Evolutionary conservation across 2,888 invertebrate species (phyloP), one percentile per base, ranked within the genome.

Genomic region (Dolichopus griseipennis): DNA sequence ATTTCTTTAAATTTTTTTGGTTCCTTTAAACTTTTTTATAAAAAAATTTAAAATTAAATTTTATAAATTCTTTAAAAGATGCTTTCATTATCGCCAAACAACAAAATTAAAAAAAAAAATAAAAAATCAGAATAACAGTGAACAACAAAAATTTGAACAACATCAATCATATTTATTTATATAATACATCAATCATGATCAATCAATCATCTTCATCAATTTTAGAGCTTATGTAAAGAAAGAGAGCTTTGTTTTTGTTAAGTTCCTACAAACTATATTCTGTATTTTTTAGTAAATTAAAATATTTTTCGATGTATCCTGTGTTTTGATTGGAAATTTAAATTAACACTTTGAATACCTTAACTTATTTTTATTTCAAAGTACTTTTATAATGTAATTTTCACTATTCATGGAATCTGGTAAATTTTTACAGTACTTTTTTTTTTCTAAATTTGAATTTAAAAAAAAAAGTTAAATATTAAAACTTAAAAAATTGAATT

Each of bases 71-170:
- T 41, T 41, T 43, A 78, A 80, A 79, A 81, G 81, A 81, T 81
- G 81, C 81, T 81, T 81, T 81, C 79, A 75, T 77, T 76, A 79
- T 77, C 76, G 76, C 75, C 76, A 78, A 74, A 74, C 72, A 71
- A 72, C 72, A 71, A 18, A 34, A 64, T 52, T 52, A 2, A 52
- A 52, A 52, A 52, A 15, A 52, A 18, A 18, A 52, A 18, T 18
- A n/a, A 12, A 18, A 12, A 52, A 52, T 52, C 52, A 52, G 6
- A 52, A 52, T 12, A 10, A 52, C 52, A 52, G 52, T 18, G 18
- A 18, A 18, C 52, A 18, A 52, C 52, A 12, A 52, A n/a, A 52
- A 18, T 12, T 52, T 15, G 52, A 52, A 41, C 41, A 52, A 18
- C 52, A 52, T 18, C 15, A 18, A 52, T 52, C 52, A 52, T 18